phyloP scores from a whole-genome alignment of 2,797 vertebrate species.

The Cetoscarus ocellatus region DNA sequence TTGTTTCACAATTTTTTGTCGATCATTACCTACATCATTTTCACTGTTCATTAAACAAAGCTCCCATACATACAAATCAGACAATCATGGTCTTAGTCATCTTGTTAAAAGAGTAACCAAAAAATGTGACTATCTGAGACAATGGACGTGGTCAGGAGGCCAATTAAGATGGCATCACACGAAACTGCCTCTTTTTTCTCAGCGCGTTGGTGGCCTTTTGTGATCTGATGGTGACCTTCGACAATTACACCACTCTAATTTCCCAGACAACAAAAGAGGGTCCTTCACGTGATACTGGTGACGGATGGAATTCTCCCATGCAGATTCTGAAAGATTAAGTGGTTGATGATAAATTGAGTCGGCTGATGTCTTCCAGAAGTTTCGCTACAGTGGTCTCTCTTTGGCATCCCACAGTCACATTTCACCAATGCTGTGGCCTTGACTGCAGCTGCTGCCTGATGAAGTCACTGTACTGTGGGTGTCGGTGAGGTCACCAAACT shows the following conservation, averaged over 20 bases:
- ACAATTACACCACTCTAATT: slow-evolving; percentile 23
- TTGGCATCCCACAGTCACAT: slow-evolving; percentile 47
- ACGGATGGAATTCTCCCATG: slow-evolving; percentile 37
- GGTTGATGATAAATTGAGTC: slow-evolving; percentile 18
- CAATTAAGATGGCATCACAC: background rate
- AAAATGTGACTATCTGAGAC: background rate
- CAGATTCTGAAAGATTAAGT: slow-evolving; percentile 26
- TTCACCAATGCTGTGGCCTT: slow-evolving; percentile 64
- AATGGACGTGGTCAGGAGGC: background rate
- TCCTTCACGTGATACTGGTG: slow-evolving; percentile 4
- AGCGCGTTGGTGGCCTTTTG: slow-evolving; percentile 16
- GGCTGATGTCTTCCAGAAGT: slow-evolving; percentile 39
- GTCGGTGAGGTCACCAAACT: slow-evolving; percentile 66
- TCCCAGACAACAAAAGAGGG: slow-evolving; percentile 38
- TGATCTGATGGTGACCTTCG: slow-evolving; percentile 22
- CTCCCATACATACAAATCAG: background rate
- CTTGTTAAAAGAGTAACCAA: background rate
- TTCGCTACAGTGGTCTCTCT: slow-evolving; percentile 10
- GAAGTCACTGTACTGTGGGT: slow-evolving; percentile 71
- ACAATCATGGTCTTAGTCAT: background rate
- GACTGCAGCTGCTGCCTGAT: slow-evolving; percentile 67
- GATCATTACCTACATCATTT: background rate
- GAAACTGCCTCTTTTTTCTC: slow-evolving; percentile 10
- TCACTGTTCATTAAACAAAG: background rate
- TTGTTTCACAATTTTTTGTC: no score